These are phyloP conservation scores for Bombus superbus DNA, from an alignment of 1,140 invertebrate species.

Conservation along the genomic window DNA sequence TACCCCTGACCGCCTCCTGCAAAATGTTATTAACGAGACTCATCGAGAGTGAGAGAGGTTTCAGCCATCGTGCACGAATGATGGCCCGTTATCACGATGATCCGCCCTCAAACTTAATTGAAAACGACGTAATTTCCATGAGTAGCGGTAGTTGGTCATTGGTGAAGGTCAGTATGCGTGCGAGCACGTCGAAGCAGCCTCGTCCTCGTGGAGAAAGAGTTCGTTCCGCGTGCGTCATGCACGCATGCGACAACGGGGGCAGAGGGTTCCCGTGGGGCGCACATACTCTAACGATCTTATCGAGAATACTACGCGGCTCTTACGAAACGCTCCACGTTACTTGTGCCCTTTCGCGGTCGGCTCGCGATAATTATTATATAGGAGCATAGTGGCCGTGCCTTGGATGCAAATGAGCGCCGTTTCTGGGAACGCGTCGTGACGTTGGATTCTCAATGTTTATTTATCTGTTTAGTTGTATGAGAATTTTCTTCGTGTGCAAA, in stretches of 20 bases:
- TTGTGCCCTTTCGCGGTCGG: conserved; percentile 59
- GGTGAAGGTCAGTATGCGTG: conserved; percentile 77
- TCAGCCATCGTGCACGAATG: conserved; percentile 38
- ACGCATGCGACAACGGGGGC: conserved; percentile 26
- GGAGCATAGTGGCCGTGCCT: conserved; percentile 17
- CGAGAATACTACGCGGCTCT: conserved; percentile 49
- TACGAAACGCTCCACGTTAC: conserved; percentile 64
- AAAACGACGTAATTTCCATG: conserved; percentile 77
- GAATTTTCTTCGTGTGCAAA: too few relatives aligned
- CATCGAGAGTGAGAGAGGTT: not conserved
- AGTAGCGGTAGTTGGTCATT: conserved; percentile 64
- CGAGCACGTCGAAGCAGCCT: conserved; percentile 25
- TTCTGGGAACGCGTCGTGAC: not conserved
- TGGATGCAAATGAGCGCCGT: conserved; percentile 32
- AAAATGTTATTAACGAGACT: not conserved
- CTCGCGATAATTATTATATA: conserved; percentile 63
- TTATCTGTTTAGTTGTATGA: too few relatives aligned
- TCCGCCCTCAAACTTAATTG: conserved; percentile 77
- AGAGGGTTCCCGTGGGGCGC: conserved; percentile 52
- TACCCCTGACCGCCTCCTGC: not conserved
- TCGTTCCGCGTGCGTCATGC: conserved; percentile 43
- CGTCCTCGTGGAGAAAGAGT: conserved; percentile 37
- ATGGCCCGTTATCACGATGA: conserved; percentile 74
- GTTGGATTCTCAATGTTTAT: not conserved
- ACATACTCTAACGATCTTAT: conserved; percentile 72